A percentile compares a stretch with the other conserved stretches of the same genome.
Evolutionary conservation across 2,113 vertebrate species (phyloP).

Genomic region (Eurypyga helias): DNA sequence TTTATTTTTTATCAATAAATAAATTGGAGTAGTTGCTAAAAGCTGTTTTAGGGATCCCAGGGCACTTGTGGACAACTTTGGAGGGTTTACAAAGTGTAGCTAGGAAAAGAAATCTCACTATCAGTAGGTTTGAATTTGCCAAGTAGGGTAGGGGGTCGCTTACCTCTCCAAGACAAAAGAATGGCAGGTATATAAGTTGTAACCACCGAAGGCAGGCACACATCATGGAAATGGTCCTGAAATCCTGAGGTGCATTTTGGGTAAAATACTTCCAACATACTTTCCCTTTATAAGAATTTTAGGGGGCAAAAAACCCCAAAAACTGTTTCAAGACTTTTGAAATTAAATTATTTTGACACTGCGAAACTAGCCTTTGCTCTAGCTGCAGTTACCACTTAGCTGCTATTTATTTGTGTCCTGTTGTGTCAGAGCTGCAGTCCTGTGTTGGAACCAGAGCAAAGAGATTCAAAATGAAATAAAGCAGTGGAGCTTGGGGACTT

Average conservation of each 20-base stretch:
- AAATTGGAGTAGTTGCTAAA: background rate
- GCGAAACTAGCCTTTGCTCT: fast-evolving
- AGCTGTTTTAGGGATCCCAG: background rate
- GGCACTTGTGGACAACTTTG: background rate
- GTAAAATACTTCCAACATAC: background rate
- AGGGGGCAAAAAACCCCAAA: background rate
- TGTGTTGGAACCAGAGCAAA: background rate
- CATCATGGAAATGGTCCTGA: background rate
- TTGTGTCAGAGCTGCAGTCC: background rate
- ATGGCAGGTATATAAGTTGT: background rate
- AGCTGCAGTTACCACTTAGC: background rate
- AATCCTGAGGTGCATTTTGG: background rate
- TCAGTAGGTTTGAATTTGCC: background rate
- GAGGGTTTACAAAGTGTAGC: background rate
- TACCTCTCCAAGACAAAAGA: background rate
- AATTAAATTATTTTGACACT: background rate
- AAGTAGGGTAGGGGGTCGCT: background rate
- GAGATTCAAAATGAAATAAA: background rate
- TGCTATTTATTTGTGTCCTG: background rate
- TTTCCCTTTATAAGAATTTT: background rate
- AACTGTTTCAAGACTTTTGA: background rate
- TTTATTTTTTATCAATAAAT: background rate
- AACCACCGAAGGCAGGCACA: background rate
- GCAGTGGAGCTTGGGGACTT: background rate
- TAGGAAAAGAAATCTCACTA: background rate